Conservation (phyloP, 1,140 invertebrate species). For the Lasioglossum albipes region DNA sequence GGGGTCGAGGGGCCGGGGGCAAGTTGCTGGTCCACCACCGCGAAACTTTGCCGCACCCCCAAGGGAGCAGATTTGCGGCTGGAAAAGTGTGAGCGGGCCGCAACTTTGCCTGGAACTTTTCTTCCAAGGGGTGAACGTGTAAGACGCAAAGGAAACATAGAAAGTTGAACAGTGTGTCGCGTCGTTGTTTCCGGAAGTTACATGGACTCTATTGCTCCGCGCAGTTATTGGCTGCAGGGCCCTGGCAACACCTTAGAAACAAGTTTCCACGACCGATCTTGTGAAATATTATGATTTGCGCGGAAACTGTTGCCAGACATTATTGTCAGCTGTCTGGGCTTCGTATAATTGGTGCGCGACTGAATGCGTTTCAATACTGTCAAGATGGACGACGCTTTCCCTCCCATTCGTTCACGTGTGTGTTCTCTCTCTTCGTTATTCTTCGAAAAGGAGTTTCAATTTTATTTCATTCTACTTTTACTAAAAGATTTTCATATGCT, state of each 20-base stretch:
- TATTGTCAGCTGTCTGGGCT: neutral
- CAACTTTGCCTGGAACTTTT: slow-evolving; percentile 52
- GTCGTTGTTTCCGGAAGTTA: slow-evolving; percentile 58
- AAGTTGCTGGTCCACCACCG: slow-evolving; percentile 9
- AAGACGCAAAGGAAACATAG: slow-evolving; percentile 6
- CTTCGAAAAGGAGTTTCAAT: too few relatives aligned
- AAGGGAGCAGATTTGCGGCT: slow-evolving; percentile 48
- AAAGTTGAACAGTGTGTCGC: slow-evolving; percentile 17
- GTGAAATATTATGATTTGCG: neutral
- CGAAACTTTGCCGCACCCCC: slow-evolving; percentile 44
- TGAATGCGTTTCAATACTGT: too few relatives aligned
- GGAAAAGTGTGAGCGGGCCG: slow-evolving; percentile 43
- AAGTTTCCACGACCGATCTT: neutral
- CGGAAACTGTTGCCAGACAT: neutral
- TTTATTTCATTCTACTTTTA: too few relatives aligned
- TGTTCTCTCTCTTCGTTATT: too few relatives aligned
- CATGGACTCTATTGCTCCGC: slow-evolving; percentile 10
- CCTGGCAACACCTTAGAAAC: neutral
- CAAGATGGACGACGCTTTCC: too few relatives aligned
- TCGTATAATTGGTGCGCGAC: neutral
- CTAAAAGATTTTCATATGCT: too few relatives aligned
- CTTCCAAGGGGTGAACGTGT: neutral
- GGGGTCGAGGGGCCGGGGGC: neutral
- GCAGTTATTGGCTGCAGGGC: slow-evolving; percentile 12
- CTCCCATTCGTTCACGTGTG: too few relatives aligned